Evolutionary conservation across 2,797 vertebrate species (phyloP).

Genomic region (Takifugu ocellatus): DNA sequence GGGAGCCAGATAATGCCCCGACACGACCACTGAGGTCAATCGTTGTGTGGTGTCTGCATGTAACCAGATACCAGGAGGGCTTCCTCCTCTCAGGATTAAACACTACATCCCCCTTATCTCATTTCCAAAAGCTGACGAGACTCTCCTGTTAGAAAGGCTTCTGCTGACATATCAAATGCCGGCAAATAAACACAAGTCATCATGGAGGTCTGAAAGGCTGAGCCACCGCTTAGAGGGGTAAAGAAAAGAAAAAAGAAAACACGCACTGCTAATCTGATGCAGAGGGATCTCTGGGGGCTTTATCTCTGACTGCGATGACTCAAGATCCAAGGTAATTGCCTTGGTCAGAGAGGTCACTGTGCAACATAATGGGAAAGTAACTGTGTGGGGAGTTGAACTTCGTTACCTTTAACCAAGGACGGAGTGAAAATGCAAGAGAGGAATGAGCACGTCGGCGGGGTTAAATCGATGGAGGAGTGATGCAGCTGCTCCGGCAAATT

Average conservation of each 20-base stretch:
- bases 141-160: constrained; percentile 52
- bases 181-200: constrained; percentile 60
- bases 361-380: constrained; percentile 59
- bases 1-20: constrained; percentile 66
- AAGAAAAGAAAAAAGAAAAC: not conserved
- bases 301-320: constrained; percentile 55
- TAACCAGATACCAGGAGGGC: constrained; percentile 57
- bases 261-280: constrained; percentile 51
- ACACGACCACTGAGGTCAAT: constrained; percentile 72
- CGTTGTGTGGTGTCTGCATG: constrained; percentile 62
- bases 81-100: constrained; percentile 68
- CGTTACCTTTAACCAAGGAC: constrained; percentile 43
- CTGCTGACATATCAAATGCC: constrained; percentile 54
- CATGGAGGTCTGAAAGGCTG: constrained; percentile 13
- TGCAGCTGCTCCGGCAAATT: constrained; percentile 29
- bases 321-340: constrained; percentile 65
- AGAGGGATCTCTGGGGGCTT: constrained; percentile 54
- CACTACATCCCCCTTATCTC: constrained; percentile 62
- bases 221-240: constrained; percentile 20
- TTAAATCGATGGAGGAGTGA: constrained; percentile 7
- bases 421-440: constrained; percentile 14
- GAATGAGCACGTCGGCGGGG: constrained; percentile 6
- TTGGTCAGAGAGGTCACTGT: constrained; percentile 63
- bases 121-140: constrained; percentile 52
- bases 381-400: constrained; percentile 50